A percentile compares a stretch with the other conserved stretches of the same genome.
phyloP scores from a whole-genome alignment of 2,888 invertebrate species.

The Caenorhabditis japonica region DNA sequence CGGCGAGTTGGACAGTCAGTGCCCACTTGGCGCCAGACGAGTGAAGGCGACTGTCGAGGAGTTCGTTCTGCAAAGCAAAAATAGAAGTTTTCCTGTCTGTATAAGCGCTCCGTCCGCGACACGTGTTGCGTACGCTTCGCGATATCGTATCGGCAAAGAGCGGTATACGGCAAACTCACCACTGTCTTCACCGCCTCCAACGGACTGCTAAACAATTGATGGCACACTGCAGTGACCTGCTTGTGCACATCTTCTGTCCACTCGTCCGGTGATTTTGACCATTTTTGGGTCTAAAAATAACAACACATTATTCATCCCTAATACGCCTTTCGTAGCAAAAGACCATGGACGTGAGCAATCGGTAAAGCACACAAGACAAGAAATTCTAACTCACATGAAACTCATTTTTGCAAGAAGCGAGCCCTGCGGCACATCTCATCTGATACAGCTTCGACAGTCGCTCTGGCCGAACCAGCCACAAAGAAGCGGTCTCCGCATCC shows the following conservation, averaged over 20 bases:
- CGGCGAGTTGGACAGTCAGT: conserved; percentile 69
- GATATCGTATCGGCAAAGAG: too few relatives aligned
- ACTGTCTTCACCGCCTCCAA: conserved; percentile 44
- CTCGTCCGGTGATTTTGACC: conserved; percentile 68
- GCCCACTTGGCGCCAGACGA: conserved; percentile 65
- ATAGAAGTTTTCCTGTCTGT: background rate
- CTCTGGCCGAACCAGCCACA: conserved; percentile 73
- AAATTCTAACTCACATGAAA: conserved; percentile 57
- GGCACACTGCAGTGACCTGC: conserved; percentile 73
- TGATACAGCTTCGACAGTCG: conserved; percentile 73
- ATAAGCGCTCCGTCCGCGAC: background rate
- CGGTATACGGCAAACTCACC: conserved; percentile 22
- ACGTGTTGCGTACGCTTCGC: too few relatives aligned
- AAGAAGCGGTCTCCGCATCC: conserved; percentile 70
- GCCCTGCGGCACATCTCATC: conserved; percentile 73
- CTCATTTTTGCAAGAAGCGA: conserved; percentile 69
- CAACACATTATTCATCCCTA: background rate
- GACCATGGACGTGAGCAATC: too few relatives aligned
- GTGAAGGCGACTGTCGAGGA: conserved; percentile 58
- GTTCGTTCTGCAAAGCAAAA: conserved; percentile 59
- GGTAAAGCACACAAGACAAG: background rate
- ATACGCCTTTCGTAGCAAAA: background rate
- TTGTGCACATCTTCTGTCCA: conserved; percentile 73
- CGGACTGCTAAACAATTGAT: conserved; percentile 68
- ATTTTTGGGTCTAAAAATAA: conserved; percentile 59